phyloP scores from a whole-genome alignment of 2,888 invertebrate species.

The Agriopis aurantiaria region DNA sequence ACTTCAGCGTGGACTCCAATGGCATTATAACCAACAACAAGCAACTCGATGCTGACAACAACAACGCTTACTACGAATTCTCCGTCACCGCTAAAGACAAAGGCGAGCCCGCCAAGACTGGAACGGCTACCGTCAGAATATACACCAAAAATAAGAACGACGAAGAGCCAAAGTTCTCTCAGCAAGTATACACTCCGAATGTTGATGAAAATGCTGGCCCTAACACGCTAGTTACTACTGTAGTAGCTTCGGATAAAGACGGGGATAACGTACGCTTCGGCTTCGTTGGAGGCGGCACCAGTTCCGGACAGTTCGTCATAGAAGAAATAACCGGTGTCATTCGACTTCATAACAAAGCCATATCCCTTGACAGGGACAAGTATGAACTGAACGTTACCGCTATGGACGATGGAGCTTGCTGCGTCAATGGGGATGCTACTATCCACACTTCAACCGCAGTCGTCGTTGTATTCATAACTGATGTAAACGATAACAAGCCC shows the following conservation, averaged over 20 bases:
- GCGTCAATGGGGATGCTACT: slow-evolving; percentile 94
- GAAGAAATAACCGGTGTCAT: slow-evolving; percentile 98
- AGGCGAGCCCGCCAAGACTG: slow-evolving; percentile 96
- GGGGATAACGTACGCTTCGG: slow-evolving; percentile 98
- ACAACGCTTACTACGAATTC: slow-evolving; percentile 98
- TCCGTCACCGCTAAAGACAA: slow-evolving; percentile 97
- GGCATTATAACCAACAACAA: slow-evolving; percentile 97
- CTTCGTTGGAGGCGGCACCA: slow-evolving; percentile 95
- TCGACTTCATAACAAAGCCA: slow-evolving; percentile 94
- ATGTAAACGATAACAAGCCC: slow-evolving; percentile 98
- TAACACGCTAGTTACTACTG: slow-evolving; percentile 97
- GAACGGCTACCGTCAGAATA: slow-evolving; percentile 96
- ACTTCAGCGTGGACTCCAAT: slow-evolving; percentile 97
- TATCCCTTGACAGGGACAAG: slow-evolving; percentile 95
- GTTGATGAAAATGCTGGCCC: slow-evolving; percentile 98
- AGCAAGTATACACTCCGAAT: slow-evolving; percentile 98
- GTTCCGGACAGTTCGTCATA: slow-evolving; percentile 97
- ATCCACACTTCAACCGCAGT: slow-evolving; percentile 97
- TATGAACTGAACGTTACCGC: slow-evolving; percentile 99
- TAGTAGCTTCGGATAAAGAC: slow-evolving; percentile 98
- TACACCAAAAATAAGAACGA: slow-evolving; percentile 99
- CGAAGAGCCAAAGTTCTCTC: slow-evolving; percentile 98
- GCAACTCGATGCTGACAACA: slow-evolving; percentile 97
- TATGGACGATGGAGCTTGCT: slow-evolving; percentile 98
- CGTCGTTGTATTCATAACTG: slow-evolving; percentile 98